phyloP scores from a whole-genome alignment of 2,113 vertebrate species.

The Pollachius pollachius region DNA sequence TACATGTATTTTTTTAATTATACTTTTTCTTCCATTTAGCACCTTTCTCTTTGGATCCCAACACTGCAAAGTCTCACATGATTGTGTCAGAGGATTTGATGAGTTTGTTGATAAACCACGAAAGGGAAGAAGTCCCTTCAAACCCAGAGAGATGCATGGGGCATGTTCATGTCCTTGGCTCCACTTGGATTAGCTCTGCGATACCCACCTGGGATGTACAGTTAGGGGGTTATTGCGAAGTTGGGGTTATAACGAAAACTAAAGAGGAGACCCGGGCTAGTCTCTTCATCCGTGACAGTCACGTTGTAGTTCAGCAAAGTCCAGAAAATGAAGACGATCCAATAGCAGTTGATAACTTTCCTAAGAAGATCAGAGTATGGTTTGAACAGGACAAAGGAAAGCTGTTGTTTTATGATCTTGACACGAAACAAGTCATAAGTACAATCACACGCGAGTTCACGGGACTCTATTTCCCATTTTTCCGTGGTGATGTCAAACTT shows the following conservation, averaged over 20 bases:
- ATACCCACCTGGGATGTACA: conserved; percentile 38
- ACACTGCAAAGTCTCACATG: fast-evolving
- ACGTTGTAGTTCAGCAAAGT: fast-evolving
- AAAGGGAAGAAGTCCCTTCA: fast-evolving
- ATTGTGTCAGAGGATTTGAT: conserved; percentile 23
- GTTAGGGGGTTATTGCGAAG: fast-evolving
- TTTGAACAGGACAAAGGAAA: conserved; percentile 27
- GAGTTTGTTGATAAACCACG: fast-evolving
- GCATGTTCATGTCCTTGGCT: fast-evolving
- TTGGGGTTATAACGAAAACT: conserved; percentile 1
- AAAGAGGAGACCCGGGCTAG: not conserved
- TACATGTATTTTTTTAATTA: no score
- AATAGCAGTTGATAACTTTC: fast-evolving
- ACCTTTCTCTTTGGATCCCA: conserved; percentile 41
- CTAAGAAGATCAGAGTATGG: conserved; percentile 25
- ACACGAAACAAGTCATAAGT: fast-evolving
- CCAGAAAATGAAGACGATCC: fast-evolving
- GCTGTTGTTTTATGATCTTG: conserved; percentile 38
- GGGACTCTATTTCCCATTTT: conserved; percentile 12
- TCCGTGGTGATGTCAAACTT: fast-evolving
- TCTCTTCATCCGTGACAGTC: fast-evolving
- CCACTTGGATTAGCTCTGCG: conserved; percentile 28
- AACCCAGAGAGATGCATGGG: conserved; percentile 27
- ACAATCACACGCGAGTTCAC: not conserved
- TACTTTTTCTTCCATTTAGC: conserved; percentile 23